Base-by-base conservation (phyloP, 1,140 invertebrate species). In the Saxidomus purpurata region DNA sequence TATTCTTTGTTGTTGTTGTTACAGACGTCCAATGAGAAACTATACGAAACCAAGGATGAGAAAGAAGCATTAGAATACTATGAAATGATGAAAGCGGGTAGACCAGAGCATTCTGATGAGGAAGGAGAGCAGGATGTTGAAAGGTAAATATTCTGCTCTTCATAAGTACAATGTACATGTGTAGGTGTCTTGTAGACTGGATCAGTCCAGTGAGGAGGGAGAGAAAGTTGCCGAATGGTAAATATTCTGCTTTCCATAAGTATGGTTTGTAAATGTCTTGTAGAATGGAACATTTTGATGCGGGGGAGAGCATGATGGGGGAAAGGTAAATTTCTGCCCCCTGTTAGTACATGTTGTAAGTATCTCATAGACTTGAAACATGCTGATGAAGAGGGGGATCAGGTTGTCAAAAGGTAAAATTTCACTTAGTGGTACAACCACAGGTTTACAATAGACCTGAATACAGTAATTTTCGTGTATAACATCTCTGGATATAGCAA, bases 31-130 rank as follows among this genome's bases (percentile, higher is more conserved):
- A 28, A 28, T 63, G 36, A 71, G 36, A 71, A 71, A 28, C 22
- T 28, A 71, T 92, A 90, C 91, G 93, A 93, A 77, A 95, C 94
- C 36, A 80, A 88, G 36, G 94, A 94, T 81, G 94, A 95, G 89
- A 91, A 91, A 71, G 92, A 79, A 74, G 94, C 94, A 22, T 55
- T 94, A 40, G 93, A 92, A 91, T 93, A 94, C 52, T 94, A 95
- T 76, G 71, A 95, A 19, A 94, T 90, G 92, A 95, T 93, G 92
- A 93, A 91, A 91, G 92, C 36, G 76, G 83, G 91, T 19, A 31
- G 55, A 59, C 77, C 28, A 15, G 84, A 87, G 8, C 90, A 81
- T 71, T 81, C 90, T n/a, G 71, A 85, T 25, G 88, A 88, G 38
- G 87, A 91, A 17, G 86, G 83, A 36, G 81, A 92, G n/a, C 49